phyloP scores from a whole-genome alignment of 2,797 vertebrate genomes.

The Alca torda region DNA sequence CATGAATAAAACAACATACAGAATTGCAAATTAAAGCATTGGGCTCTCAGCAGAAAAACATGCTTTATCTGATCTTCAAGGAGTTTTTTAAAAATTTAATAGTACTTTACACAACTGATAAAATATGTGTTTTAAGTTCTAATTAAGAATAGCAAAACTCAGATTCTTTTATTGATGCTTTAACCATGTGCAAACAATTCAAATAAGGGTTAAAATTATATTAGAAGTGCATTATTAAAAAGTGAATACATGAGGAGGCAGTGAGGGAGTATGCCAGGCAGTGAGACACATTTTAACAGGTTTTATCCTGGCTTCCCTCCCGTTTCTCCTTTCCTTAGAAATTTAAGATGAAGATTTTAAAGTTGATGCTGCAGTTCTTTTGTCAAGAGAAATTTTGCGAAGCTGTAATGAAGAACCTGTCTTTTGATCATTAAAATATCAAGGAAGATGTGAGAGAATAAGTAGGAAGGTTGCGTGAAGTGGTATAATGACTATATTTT shows the following conservation, averaged over 20 bases:
- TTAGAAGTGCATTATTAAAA: slow-evolving; percentile 1
- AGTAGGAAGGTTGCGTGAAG: not conserved
- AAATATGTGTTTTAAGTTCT: slow-evolving; percentile 32
- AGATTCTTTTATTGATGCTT: not conserved
- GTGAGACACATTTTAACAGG: slow-evolving; percentile 1
- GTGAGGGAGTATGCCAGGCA: not conserved
- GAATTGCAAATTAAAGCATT: slow-evolving; percentile 64
- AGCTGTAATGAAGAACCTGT: not conserved
- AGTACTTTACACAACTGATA: not conserved
- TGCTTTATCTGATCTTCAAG: slow-evolving; percentile 54
- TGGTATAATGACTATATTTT: not conserved
- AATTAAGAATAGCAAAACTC: slow-evolving; percentile 21
- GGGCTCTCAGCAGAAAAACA: slow-evolving; percentile 26
- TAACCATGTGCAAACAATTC: not conserved
- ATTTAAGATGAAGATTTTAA: not conserved
- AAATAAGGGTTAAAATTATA: slow-evolving; percentile 4
- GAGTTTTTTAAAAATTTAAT: slow-evolving; percentile 32
- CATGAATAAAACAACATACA: slow-evolving; percentile 72
- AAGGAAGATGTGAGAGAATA: not conserved
- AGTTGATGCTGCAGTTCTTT: not conserved
- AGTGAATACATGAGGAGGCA: not conserved
- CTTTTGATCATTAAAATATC: slow-evolving; percentile 17
- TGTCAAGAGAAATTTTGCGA: not conserved
- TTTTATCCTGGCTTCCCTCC: not conserved
- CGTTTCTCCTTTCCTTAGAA: slow-evolving; percentile 18